These are phyloP conservation scores for Kobus ellipsiprymnus DNA, from an alignment of 2,113 vertebrate species.

Conservation along the genomic window DNA sequence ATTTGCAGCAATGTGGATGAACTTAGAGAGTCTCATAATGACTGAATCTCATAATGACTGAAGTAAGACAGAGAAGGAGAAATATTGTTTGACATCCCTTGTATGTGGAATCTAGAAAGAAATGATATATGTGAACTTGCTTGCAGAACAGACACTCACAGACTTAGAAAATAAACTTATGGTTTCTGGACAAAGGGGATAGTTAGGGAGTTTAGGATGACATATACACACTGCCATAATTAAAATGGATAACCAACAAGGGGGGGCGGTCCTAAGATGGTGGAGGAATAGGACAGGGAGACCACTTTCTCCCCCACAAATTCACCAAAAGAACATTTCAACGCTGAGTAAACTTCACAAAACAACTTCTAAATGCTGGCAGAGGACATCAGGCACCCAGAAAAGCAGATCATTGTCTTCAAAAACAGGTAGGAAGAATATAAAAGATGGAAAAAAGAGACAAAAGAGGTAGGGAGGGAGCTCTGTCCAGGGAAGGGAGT, in stretches of 20 bases:
- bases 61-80: neutral
- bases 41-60: neutral
- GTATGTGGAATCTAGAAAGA: neutral
- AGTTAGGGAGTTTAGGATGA: neutral
- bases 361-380: too few species aligned
- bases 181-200: neutral
- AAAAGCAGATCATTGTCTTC: too few species aligned
- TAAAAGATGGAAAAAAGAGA: too few species aligned
- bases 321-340: too few species aligned
- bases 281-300: too few species aligned
- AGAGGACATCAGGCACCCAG: too few species aligned
- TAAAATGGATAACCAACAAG: neutral
- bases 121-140: neutral
- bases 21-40: neutral
- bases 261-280: too few species aligned
- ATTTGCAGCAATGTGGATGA: neutral
- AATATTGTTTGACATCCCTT: neutral
- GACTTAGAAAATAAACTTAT: neutral
- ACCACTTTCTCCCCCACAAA: too few species aligned
- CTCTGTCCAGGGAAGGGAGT: too few species aligned
- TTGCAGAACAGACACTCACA: neutral
- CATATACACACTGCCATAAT: neutral
- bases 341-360: too few species aligned
- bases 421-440: too few species aligned
- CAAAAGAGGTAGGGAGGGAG: too few species aligned